Conservation (phyloP, 2,113 vertebrate genomes). For the Nannobrachium achirus region DNA sequence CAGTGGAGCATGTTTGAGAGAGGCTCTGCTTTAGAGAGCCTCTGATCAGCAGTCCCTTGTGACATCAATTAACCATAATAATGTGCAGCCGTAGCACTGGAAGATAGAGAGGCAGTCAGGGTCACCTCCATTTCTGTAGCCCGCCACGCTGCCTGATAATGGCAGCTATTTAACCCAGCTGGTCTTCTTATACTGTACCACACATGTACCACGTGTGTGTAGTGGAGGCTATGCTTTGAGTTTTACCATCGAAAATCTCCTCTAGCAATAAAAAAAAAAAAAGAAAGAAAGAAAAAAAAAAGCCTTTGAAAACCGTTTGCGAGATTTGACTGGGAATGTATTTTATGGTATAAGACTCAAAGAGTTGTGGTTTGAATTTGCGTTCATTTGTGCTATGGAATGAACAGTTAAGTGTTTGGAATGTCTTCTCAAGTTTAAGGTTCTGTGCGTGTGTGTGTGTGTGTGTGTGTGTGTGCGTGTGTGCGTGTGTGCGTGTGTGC, state of each 20-base stretch:
- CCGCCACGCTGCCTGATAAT: conserved; percentile 46
- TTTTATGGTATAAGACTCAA: conserved; percentile 16
- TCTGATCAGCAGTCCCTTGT: conserved; percentile 73
- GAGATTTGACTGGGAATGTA: not conserved
- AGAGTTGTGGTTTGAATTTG: conserved; percentile 1
- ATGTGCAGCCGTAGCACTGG: conserved; percentile 54
- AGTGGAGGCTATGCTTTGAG: no score
- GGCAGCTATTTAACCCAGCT: conserved; percentile 52
- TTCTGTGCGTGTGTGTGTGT: not conserved
- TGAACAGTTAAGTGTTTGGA: not conserved
- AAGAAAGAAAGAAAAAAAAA: conserved; percentile 28
- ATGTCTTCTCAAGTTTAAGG: not conserved
- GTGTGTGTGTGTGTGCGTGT: not conserved
- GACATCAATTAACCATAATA: conserved; percentile 79
- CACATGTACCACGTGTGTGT: not conserved
- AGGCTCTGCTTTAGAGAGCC: conserved; percentile 51
- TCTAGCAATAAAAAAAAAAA: conserved; percentile 28
- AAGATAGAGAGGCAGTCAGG: conserved; percentile 59
- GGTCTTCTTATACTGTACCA: conserved; percentile 22
- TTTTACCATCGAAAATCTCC: conserved; percentile 19
- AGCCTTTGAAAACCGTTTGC: not conserved
- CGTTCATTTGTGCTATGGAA: not conserved
- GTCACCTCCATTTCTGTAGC: conserved; percentile 60
- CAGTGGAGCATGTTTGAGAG: conserved; percentile 56
- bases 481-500: not conserved